phyloP scores from a whole-genome alignment of 2,113 vertebrate species.

The Chinchilla lanigera region DNA sequence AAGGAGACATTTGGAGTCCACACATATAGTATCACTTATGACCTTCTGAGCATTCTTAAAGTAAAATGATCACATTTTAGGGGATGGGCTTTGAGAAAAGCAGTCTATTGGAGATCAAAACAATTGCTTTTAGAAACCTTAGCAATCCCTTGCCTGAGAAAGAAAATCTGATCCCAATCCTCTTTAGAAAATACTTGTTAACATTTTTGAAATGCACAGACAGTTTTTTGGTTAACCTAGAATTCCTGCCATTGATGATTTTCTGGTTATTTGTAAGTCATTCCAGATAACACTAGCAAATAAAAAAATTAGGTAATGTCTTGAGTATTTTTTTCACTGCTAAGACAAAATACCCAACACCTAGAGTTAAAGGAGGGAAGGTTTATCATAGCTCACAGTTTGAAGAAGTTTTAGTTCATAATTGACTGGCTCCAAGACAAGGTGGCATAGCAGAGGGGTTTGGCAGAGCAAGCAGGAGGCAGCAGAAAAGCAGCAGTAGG shows the following conservation, averaged over 20 bases:
- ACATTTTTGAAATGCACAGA: conserved; percentile 28
- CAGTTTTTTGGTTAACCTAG: conserved; percentile 28
- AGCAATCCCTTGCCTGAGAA: not conserved
- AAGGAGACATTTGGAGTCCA: not conserved
- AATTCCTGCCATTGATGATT: conserved; percentile 35
- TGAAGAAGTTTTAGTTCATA: not conserved
- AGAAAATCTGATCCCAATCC: not conserved
- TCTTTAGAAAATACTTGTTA: conserved; percentile 26
- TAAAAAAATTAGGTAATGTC: not conserved
- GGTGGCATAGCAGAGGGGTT: not conserved
- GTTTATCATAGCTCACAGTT: not conserved
- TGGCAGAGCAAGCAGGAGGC: not conserved
- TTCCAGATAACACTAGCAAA: conserved; percentile 41
- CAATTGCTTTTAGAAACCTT: not conserved
- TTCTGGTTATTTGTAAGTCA: conserved; percentile 53
- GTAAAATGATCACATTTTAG: not conserved
- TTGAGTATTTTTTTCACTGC: not conserved
- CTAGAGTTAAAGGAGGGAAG: not conserved
- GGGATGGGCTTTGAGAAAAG: not conserved
- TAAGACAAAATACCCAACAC: not conserved
- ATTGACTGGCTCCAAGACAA: not conserved
- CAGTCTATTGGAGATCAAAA: not conserved
- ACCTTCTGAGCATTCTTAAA: not conserved
- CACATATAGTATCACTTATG: not conserved
- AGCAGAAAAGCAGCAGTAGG: not conserved